phyloP scores from a whole-genome alignment of 1,140 invertebrate species.

The Pissodes strobi region DNA sequence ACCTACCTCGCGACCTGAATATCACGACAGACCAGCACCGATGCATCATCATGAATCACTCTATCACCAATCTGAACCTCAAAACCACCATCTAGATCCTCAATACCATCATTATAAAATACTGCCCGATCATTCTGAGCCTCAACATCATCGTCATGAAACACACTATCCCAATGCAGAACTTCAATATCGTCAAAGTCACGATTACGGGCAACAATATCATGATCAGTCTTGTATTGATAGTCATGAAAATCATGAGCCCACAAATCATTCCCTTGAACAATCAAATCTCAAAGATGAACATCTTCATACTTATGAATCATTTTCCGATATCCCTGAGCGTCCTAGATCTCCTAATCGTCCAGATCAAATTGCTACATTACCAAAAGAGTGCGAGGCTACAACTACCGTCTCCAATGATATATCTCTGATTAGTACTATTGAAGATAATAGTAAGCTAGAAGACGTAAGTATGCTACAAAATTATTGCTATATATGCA shows the following conservation, averaged over 20 bases:
- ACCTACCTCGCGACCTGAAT: not conserved
- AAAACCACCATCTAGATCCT: not conserved
- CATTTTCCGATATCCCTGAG: not conserved
- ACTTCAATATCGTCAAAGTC: not conserved
- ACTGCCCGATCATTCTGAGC: not conserved
- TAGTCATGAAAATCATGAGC: not conserved
- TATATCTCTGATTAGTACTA: conserved; percentile 38
- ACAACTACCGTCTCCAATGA: conserved; percentile 45
- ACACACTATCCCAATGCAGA: not conserved
- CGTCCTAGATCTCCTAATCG: conserved; percentile 9
- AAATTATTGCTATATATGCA: too few relatives aligned
- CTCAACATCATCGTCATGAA: not conserved
- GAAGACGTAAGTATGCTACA: conserved; percentile 40
- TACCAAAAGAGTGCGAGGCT: conserved; percentile 45
- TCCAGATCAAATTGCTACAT: conserved; percentile 20
- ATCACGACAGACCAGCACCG: not conserved
- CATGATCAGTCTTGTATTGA: not conserved
- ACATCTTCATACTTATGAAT: too few relatives aligned
- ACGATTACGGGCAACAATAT: too few relatives aligned
- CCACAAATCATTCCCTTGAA: not conserved
- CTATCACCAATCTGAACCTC: not conserved
- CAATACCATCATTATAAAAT: not conserved
- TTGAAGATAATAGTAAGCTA: conserved; percentile 31
- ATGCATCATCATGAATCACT: not conserved
- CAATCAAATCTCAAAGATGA: not conserved